Conservation (phyloP, 1,140 invertebrate species). For the Brachionus calyciflorus region DNA sequence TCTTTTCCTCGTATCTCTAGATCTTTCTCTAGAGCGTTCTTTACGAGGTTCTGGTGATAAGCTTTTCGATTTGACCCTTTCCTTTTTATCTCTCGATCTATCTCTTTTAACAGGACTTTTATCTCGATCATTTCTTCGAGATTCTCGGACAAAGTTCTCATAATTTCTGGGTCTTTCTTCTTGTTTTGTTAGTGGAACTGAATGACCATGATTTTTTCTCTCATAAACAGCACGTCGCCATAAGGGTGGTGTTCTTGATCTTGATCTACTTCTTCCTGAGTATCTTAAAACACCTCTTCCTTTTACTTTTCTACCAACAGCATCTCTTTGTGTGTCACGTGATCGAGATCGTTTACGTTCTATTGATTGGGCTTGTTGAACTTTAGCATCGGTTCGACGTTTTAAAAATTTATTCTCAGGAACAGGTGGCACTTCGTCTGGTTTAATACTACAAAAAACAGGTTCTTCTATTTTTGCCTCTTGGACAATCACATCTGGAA, state of each 20-base stretch:
- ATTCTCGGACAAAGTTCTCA: conserved; percentile 19
- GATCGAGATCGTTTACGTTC: conserved; percentile 3
- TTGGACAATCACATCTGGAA: too few relatives aligned
- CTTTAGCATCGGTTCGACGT: not conserved
- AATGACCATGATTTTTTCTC: not conserved
- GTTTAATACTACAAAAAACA: not conserved
- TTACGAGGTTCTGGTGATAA: not conserved
- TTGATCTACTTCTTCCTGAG: conserved; percentile 1
- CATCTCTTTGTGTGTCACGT: not conserved
- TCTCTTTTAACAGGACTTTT: not conserved
- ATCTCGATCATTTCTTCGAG: not conserved
- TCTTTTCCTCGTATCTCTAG: not conserved
- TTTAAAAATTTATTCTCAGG: conserved; percentile 37
- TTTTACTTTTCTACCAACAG: conserved; percentile 42
- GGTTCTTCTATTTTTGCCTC: not conserved
- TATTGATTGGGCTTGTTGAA: not conserved
- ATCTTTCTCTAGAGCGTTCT: conserved; percentile 1
- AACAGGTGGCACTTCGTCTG: conserved; percentile 38
- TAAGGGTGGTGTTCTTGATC: conserved; percentile 21
- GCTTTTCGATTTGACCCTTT: not conserved
- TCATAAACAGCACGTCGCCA: conserved; percentile 1
- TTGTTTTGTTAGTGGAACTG: too few relatives aligned
- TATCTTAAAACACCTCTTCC: conserved; percentile 16
- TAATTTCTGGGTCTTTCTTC: not conserved
- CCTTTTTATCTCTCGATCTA: conserved; percentile 9